phyloP scores from a whole-genome alignment of 2,888 invertebrate genomes.

The Cheiracanthium punctorium region DNA sequence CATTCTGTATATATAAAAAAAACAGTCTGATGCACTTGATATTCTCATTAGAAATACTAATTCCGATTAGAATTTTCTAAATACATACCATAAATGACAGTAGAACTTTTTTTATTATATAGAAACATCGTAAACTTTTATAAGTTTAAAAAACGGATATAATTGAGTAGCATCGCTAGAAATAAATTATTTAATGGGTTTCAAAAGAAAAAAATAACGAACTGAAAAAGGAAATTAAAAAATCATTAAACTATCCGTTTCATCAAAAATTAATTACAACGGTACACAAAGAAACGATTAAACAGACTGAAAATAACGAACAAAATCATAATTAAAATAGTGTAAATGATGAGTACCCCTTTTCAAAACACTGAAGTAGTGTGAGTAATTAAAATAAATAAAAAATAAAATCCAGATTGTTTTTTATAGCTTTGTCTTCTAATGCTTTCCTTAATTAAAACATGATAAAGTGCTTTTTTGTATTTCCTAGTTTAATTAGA shows the following conservation, averaged over 20 bases:
- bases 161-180: no score
- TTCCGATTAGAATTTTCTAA: no score
- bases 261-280: slow-evolving; percentile 1
- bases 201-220: no score
- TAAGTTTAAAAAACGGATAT: no score
- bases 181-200: no score
- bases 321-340: slow-evolving; percentile 1
- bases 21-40: no score
- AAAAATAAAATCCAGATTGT: not conserved
- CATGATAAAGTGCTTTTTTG: not conserved
- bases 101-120: no score
- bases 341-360: not conserved
- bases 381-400: slow-evolving; percentile 1
- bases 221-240: not conserved
- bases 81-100: no score
- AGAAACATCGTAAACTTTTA: no score
- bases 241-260: not conserved
- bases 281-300: not conserved
- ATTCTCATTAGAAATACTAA: no score
- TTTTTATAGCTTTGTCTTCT: not conserved
- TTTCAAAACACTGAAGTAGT: not conserved
- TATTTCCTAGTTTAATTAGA: not conserved
- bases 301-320: not conserved
- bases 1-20: no score
- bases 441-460: slow-evolving; percentile 8